Evolutionary conservation across 2,797 vertebrate species (phyloP).

Genomic region (Capromys pilorides): DNA sequence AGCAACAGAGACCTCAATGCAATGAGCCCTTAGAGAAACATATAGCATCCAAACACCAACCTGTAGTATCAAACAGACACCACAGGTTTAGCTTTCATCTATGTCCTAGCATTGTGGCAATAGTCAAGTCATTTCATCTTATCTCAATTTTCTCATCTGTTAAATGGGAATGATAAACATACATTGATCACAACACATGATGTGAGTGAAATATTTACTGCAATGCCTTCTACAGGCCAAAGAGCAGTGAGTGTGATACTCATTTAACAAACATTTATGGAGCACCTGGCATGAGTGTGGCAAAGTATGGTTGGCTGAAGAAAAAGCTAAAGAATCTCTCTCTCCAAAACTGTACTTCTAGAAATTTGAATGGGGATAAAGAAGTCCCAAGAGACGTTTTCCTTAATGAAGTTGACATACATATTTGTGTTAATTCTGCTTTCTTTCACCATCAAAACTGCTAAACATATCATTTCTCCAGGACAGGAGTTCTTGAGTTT

Average conservation of each 20-base stretch:
- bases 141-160: conserved; percentile 19
- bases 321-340: not conserved
- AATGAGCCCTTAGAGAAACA: not conserved
- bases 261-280: not conserved
- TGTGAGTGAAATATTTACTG: not conserved
- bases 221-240: not conserved
- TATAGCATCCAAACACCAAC: not conserved
- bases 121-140: not conserved
- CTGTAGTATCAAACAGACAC: not conserved
- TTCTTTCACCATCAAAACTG: not conserved
- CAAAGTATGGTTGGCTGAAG: not conserved
- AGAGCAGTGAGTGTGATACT: not conserved
- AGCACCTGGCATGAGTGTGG: not conserved
- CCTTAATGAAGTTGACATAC: not conserved
- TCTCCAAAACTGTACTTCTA: not conserved
- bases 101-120: not conserved
- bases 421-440: not conserved
- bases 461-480: not conserved
- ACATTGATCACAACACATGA: not conserved
- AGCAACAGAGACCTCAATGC: not conserved
- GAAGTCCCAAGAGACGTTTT: not conserved
- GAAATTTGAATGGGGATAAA: not conserved
- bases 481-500: not conserved
- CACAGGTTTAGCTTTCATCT: not conserved
- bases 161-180: not conserved